Evolutionary conservation across 92 coral and sea anemone species (phyloP), one percentile per base, ranked within the genome.

Genomic region (Plumapathes pennacea): DNA sequence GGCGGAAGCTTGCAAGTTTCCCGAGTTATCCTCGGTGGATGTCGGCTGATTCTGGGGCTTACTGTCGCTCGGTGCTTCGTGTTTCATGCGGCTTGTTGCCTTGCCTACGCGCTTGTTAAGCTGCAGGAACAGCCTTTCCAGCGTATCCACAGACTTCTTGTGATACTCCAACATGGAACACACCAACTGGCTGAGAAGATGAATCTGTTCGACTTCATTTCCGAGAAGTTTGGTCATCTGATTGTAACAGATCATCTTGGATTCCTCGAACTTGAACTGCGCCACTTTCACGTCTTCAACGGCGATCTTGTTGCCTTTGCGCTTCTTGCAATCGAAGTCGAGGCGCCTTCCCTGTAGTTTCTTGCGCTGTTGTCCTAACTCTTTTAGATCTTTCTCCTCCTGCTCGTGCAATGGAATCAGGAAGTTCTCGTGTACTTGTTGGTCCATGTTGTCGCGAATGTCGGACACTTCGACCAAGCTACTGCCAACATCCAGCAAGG

Each of bases 271-370:
- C 46, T 87, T 87, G 25, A 66, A 71, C 54, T 87, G 85, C 0
- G 95, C 95, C 65, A 82, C 78, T 61, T 83, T 87, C 2, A 83
- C 85, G 20, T 87, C 95, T 32, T 87, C 90, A 20, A 78, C 73
- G 2, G 89, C 59, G 50, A 67, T 68, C 54, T 85, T 74, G 46
- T 64, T 77, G 32, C 82, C 85, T 44, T 87, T 87, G 49, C 95
- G 83, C 67, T 72, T 87, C 82, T 87, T 87, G 56, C 95, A 87
- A 50, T 87, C 95, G 51, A 14, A 87, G 28, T 87, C 95, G 38
- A 87, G 77, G 4, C 95, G 58, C 44, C 95, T 38, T 23, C 95
- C 95, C 18, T 83, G 90, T 4, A 87, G 83, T 42, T 87, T 87
- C 47, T 87, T 87, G 39, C 89, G 89, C 36, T 83, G 80, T 49